Conservation (phyloP, 2,797 vertebrate species). For the Pipistrellus nathusii region DNA sequence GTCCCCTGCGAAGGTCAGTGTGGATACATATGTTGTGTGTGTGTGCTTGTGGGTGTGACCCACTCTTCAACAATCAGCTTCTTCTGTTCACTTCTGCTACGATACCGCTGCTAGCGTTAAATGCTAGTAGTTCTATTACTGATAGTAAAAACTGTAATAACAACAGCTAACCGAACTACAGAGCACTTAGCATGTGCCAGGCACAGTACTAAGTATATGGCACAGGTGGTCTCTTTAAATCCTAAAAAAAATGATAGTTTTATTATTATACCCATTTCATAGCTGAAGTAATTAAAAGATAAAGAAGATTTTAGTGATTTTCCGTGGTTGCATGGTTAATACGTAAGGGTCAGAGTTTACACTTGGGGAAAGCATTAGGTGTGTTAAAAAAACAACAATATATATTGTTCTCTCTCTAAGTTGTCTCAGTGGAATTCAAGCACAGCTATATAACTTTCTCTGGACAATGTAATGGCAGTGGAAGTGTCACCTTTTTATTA, state of each 20-base stretch:
- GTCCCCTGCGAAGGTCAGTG: neutral
- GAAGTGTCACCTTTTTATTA: neutral
- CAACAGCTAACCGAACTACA: neutral
- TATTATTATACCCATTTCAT: neutral
- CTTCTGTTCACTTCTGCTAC: neutral
- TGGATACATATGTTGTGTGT: neutral
- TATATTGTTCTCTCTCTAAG: too few species aligned
- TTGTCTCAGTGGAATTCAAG: neutral
- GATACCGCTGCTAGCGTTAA: neutral
- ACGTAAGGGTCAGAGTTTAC: neutral
- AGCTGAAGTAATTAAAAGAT: neutral
- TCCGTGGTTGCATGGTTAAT: neutral
- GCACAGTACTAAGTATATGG: neutral
- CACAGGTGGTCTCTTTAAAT: neutral
- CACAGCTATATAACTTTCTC: neutral
- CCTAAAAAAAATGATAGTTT: neutral
- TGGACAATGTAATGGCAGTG: neutral
- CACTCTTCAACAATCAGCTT: neutral
- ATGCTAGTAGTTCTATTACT: too few species aligned
- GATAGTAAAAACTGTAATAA: fast-evolving
- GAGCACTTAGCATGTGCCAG: neutral
- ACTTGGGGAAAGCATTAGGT: neutral
- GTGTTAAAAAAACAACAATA: neutral
- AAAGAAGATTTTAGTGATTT: neutral
- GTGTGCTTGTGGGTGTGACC: neutral